Conservation (phyloP, 2,888 invertebrate species). For the Chironomus tentans region DNA sequence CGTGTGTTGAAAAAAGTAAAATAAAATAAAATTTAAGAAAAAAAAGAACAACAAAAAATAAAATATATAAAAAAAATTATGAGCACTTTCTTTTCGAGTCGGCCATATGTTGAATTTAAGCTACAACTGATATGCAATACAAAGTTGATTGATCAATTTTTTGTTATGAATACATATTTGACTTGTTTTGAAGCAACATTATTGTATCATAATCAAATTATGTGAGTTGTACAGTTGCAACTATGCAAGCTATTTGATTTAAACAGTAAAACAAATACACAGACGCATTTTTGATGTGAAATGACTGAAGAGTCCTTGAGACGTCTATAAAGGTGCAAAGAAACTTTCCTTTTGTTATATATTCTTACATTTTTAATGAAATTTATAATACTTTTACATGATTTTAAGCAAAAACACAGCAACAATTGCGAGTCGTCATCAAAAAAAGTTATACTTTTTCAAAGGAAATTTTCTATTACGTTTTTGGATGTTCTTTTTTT, state of each 20-base stretch:
- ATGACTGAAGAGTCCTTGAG: neutral
- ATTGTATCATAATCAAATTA: too few relatives aligned
- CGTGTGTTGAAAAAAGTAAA: too few relatives aligned
- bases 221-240: neutral
- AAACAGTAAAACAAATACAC: too few relatives aligned
- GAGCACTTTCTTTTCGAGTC: neutral
- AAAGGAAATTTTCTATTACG: neutral
- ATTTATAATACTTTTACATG: neutral
- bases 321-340: neutral
- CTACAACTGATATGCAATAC: too few relatives aligned
- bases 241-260: neutral
- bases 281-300: too few relatives aligned
- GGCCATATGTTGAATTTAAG: constrained; percentile 4
- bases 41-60: too few relatives aligned
- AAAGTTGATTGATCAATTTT: too few relatives aligned
- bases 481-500: neutral
- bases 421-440: constrained; percentile 3
- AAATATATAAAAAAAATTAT: neutral
- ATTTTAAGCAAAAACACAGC: neutral
- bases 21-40: too few relatives aligned
- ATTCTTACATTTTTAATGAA: neutral
- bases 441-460: neutral
- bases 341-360: neutral
- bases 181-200: too few relatives aligned
- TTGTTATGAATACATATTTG: too few relatives aligned